Evolutionary conservation across 2,113 vertebrate genomes (phyloP).

Genomic region (Nycticorax nycticorax): DNA sequence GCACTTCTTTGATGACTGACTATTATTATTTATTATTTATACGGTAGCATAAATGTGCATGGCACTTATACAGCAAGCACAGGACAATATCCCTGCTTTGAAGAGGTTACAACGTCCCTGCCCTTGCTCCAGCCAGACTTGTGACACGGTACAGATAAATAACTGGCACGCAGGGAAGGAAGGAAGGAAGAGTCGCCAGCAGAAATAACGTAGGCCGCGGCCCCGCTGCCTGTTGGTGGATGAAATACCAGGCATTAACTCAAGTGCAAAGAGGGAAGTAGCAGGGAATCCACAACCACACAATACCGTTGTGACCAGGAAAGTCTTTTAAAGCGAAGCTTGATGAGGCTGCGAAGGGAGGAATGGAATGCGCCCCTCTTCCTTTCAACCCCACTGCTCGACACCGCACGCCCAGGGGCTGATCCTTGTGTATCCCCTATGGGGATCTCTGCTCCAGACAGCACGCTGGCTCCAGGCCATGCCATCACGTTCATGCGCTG

Average conservation of each 20-base stretch:
- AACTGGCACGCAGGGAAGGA: not conserved
- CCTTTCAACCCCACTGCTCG: fast-evolving
- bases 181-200: not conserved
- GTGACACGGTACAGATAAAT: not conserved
- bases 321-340: not conserved
- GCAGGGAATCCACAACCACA: not conserved
- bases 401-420: not conserved
- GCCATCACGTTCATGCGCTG: fast-evolving
- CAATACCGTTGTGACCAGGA: too few relatives aligned
- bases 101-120: not conserved
- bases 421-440: not conserved
- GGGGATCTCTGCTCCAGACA: not conserved
- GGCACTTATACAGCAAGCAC: not conserved
- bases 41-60: not conserved
- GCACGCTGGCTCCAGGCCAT: not conserved
- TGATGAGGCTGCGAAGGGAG: not conserved
- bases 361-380: not conserved
- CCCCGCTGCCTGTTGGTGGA: not conserved
- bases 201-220: not conserved
- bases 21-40: constrained; percentile 14
- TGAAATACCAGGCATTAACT: not conserved
- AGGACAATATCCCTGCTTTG: not conserved
- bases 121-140: not conserved
- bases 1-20: not conserved
- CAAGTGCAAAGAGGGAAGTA: not conserved